Evolutionary conservation across 2,113 vertebrate species (phyloP), one percentile per base, ranked within the genome.

Genomic region (Platichthys flesus): DNA sequence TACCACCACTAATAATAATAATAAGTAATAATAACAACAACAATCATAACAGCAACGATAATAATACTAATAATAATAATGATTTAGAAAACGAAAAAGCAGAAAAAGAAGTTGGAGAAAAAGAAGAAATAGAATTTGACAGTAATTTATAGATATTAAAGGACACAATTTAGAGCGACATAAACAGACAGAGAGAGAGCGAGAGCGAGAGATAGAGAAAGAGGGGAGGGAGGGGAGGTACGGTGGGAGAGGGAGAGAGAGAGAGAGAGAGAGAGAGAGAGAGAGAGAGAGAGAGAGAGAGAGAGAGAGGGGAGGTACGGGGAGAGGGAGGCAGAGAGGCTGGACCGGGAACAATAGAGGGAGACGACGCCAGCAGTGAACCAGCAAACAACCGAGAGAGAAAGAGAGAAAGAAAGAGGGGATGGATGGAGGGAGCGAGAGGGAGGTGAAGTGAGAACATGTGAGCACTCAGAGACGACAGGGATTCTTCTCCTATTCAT

Each of bases 301-400:
- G 59, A 26, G 21, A 9, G 63, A 10, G 35, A 4, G 35, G 18
- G 45, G 42, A 57, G 12, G 28, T 4, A 18, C 18, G 52, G 37
- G 45, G 67, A 85, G 86, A 72, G 3, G 79, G 84, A 85, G 84
- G 82, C 86, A 86, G 82, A 74, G 84, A 89, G 88, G 78, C 45
- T 90, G 91, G 86, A 89, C 88, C 76, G 82, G 91, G 91, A 92
- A 92, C 91, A 92, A 92, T 91, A 92, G 91, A 90, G 80, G 87
- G 88, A 40, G 83, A 63, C 88, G 82, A 76, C 80, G 83, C 89
- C 89, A 88, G 84, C 76, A 76, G 72, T 5, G 67, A 68, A 78
- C 71, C 80, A 61, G 65, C 64, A 26, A 87, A 71, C 83, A 69
- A 77, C 78, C 68, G 84, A 85, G 81, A 69, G 59, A 62, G 1